Conservation (phyloP, 2,888 invertebrate species). For the Syrista parreyssii region DNA sequence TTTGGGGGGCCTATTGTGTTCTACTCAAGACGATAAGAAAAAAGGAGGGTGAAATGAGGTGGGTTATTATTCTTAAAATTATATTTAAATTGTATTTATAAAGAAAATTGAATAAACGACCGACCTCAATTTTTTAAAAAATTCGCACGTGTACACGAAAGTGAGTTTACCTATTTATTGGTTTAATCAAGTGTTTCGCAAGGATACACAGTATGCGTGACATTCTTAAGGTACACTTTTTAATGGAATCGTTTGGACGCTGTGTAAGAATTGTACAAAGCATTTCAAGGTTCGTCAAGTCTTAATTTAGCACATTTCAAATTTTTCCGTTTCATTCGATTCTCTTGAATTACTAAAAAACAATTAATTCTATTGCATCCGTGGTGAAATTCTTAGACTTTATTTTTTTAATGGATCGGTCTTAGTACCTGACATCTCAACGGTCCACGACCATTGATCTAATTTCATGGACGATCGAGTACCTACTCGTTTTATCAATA, state of each 20-base stretch:
- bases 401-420: neutral
- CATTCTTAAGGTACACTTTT: neutral
- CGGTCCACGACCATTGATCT: neutral
- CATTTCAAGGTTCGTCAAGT: neutral
- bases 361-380: neutral
- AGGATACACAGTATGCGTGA: neutral
- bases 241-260: neutral
- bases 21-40: neutral
- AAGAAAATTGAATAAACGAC: neutral
- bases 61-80: neutral
- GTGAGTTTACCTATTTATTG: neutral
- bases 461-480: neutral
- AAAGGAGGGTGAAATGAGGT: neutral
- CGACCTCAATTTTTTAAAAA: neutral
- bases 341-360: too few species aligned
- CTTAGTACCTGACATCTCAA: neutral
- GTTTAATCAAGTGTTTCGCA: neutral
- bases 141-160: neutral
- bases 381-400: neutral
- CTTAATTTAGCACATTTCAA: neutral
- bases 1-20: neutral
- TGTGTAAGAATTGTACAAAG: neutral
- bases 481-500: neutral
- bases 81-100: neutral
- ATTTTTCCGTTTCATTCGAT: neutral